A percentile compares a stretch with the other conserved stretches of the same genome.
phyloP scores from a whole-genome alignment of 2,113 vertebrate genomes.

The Lepisosteus oculatus region DNA sequence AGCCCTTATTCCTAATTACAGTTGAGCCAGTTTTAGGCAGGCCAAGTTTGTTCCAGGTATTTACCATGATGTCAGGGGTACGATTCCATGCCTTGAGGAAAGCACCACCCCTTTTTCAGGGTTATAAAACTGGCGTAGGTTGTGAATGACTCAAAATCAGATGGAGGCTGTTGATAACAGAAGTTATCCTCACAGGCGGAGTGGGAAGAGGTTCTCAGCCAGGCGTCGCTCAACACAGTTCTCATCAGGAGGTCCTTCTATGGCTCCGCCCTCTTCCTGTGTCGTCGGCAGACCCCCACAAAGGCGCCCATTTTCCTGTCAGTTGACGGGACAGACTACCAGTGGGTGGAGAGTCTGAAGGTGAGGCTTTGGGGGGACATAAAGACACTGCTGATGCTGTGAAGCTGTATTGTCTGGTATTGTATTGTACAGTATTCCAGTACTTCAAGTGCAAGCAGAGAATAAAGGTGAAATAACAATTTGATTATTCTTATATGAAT shows the following conservation, averaged over 20 bases:
- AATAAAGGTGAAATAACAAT: background rate
- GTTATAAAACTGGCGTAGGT: too few relatives aligned
- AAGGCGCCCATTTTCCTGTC: slow-evolving; percentile 68
- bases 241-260: slow-evolving; percentile 81
- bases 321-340: slow-evolving; percentile 71
- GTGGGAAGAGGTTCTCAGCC: slow-evolving; percentile 76
- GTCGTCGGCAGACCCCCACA: slow-evolving; percentile 50
- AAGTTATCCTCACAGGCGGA: slow-evolving; percentile 61
- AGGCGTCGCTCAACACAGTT: slow-evolving; percentile 64
- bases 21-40: too few relatives aligned
- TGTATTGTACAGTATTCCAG: too few relatives aligned
- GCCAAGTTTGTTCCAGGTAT: too few relatives aligned
- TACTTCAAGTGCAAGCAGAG: too few relatives aligned
- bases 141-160: background rate
- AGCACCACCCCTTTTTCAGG: too few relatives aligned
- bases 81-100: too few relatives aligned
- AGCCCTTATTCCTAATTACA: too few relatives aligned
- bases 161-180: background rate
- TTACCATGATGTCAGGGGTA: too few relatives aligned
- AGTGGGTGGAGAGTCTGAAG: slow-evolving; percentile 89
- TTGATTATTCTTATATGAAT: background rate
- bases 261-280: slow-evolving; percentile 82
- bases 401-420: too few relatives aligned
- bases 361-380: slow-evolving; percentile 47
- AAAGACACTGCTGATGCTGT: too few relatives aligned